These are phyloP conservation scores for Sebastes cheni DNA, from an alignment of 2,797 vertebrate species.

Conservation along the genomic window DNA sequence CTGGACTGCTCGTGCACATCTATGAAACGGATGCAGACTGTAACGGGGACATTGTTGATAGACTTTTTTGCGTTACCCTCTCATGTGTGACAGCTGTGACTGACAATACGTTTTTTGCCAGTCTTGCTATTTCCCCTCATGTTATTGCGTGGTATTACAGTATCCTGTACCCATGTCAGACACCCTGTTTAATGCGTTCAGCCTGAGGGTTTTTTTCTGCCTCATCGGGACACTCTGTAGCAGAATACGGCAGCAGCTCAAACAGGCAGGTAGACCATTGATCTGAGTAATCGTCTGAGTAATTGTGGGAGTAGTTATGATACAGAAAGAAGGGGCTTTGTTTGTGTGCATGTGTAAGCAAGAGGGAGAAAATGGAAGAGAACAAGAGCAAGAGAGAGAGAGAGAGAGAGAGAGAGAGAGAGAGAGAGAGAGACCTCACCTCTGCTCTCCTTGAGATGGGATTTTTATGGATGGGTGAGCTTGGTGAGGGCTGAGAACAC, in stretches of 20 bases:
- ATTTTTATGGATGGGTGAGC: constrained; percentile 87
- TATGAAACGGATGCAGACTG: constrained; percentile 53
- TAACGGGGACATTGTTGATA: constrained; percentile 66
- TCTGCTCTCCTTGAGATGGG: constrained; percentile 87
- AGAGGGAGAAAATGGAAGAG: constrained; percentile 55
- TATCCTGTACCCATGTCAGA: constrained; percentile 73
- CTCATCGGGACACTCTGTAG: constrained; percentile 69
- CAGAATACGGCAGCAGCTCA: constrained; percentile 60
- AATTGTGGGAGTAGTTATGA: constrained; percentile 86
- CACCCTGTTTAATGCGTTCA: constrained; percentile 74
- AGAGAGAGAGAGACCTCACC: constrained; percentile 80
- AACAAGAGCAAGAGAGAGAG: constrained; percentile 25
- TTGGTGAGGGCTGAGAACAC: constrained; percentile 83
- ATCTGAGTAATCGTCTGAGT: constrained; percentile 86
- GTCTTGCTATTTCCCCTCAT: constrained; percentile 68
- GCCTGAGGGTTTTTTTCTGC: constrained; percentile 68
- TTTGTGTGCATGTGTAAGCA: constrained; percentile 66
- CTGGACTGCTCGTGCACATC: constrained; percentile 52
- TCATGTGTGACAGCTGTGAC: constrained; percentile 77
- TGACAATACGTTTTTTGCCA: constrained; percentile 70
- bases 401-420: constrained; percentile 30
- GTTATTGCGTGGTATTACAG: constrained; percentile 78
- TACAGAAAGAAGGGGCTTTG: constrained; percentile 78
- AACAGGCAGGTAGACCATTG: constrained; percentile 81
- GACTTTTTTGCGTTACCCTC: constrained; percentile 63